Evolutionary conservation across 2,888 invertebrate species (phyloP), one percentile per base, ranked within the genome.

Genomic region (Sphaeridia pumilis): DNA sequence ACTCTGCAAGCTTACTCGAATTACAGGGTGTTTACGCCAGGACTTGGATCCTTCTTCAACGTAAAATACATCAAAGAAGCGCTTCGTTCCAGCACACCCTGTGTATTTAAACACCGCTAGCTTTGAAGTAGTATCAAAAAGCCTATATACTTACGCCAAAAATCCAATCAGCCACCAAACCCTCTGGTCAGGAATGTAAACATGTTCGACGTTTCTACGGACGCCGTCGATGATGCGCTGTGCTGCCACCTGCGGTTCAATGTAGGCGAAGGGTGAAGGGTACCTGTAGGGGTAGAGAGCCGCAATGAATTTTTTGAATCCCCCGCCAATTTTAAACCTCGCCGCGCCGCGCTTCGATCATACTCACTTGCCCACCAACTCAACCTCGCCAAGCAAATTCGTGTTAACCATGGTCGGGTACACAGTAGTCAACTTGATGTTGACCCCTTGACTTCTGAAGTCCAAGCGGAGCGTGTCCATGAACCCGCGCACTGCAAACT

Each of bases 401-500:
- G 70, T 73, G 43, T 73, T 74, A 20, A 80, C 73, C 57, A 80
- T 77, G 58, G 80, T 78, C 1, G 81, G 81, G 66, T 80, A 81
- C 41, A 80, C 74, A 2, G 81, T 70, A 1, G 79, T 78, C 14
- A 79, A 74, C 65, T 76, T 72, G 1, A 81, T 76, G 51, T 76
- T 75, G 60, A 74, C 71, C 47, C 71, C 71, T 20, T 57, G 47
- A 35, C 77, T 73, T 35, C 79, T 73, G 1, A 81, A 69, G 60
- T 81, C 78, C 61, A 78, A 78, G 66, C 76, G 75, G 3, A 81
- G 68, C 1, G 79, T 77, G 65, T 80, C 80, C 1, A 79, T 78
- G 34, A 81, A 70, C 2, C 81, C 81, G 66, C 79, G 77, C 1
- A 80, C 76, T 17, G 80, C 81, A 68, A 80, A 80, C 69, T 81